These are phyloP conservation scores for Eupithecia inturbata DNA, from an alignment of 2,888 invertebrate species.

Conservation along the genomic window DNA sequence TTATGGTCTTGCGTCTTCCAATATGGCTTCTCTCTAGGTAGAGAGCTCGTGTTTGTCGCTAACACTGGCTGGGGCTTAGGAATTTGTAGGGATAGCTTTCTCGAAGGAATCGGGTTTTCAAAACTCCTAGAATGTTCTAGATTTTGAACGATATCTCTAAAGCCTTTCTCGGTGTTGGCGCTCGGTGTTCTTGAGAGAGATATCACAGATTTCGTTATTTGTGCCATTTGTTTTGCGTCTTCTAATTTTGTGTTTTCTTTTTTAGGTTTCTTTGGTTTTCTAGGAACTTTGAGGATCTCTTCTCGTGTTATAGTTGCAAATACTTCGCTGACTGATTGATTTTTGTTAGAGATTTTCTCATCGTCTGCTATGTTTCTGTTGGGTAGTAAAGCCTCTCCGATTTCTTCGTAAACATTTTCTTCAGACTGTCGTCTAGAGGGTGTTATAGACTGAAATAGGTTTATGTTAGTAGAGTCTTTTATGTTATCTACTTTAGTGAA, in stretches of 20 bases:
- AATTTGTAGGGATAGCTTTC: conserved; percentile 71
- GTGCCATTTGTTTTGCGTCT: conserved; percentile 58
- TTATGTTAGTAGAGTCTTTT: conserved; percentile 48
- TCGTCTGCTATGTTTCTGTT: conserved; percentile 75
- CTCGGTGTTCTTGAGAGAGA: conserved; percentile 72
- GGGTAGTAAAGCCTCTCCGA: conserved; percentile 55
- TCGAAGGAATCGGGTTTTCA: conserved; percentile 41
- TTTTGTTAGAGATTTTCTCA: conserved; percentile 69
- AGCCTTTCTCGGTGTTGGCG: conserved; percentile 61
- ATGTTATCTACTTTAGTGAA: conserved; percentile 42
- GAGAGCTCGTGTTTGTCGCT: conserved; percentile 65
- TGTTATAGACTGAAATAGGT: conserved; percentile 50
- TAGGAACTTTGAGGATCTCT: conserved; percentile 73
- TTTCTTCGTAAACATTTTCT: conserved; percentile 79
- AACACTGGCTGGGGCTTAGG: conserved; percentile 52
- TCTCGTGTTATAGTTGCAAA: conserved; percentile 66
- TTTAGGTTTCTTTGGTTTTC: conserved; percentile 71
- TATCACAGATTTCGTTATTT: conserved; percentile 71
- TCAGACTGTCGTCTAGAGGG: conserved; percentile 56
- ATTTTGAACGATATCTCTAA: conserved; percentile 61
- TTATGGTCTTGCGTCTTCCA: conserved; percentile 80
- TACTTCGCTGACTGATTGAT: conserved; percentile 54
- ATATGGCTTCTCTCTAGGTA: conserved; percentile 71
- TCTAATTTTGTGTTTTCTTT: conserved; percentile 49
- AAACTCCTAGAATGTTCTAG: conserved; percentile 56